Base-by-base conservation (phyloP, 1,140 invertebrate genomes). In the Sitobion miscanthi region DNA sequence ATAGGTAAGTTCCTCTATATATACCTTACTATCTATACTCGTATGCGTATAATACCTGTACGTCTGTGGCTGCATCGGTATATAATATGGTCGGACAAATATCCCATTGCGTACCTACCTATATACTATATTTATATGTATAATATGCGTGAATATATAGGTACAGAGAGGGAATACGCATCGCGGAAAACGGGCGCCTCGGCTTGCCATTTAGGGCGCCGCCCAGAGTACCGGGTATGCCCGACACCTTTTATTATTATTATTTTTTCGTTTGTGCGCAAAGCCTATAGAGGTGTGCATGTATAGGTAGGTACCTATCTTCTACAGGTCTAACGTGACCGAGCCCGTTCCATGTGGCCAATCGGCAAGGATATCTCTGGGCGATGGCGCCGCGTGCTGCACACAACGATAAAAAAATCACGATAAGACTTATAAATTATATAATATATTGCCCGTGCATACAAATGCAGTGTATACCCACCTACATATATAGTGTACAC, bases 361-460 rank as follows among this genome's bases (percentile, higher is more conserved):
- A 87, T 88, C 86, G 86, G 49, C 47, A 47, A 47, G 86, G 47
- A 88, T 88, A 88, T 88, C 86, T 88, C 47, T 89, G 30, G 87
- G 87, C 35, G 49, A 89, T 54, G 87, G 87, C 87, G 87, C 87
- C 87, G 87, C 87, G 49, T 45, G 87, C 17, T 5, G 2, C n/a
- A 35, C 23, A 52, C 8, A 17, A 20, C 47, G 47, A 88, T 49
- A 52, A 88, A 49, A 87, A 88, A 88, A 49, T 17, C 25, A 42
- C 30, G 86, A 88, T 49, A 88, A 88, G 6, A 49, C 86, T 49
- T 88, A 85, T 85, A 42, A 85, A 42, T 45, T 85, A 42, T 42
- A 85, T 77, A n/a, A n/a, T 85, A 85, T 85, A 85, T 83, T 77
- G 62, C 62, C 62, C 20, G 21, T 38, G 82, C 38, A 83, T 83